Base-by-base conservation (phyloP, 2,797 vertebrate genomes). In the Tangara arthus region DNA sequence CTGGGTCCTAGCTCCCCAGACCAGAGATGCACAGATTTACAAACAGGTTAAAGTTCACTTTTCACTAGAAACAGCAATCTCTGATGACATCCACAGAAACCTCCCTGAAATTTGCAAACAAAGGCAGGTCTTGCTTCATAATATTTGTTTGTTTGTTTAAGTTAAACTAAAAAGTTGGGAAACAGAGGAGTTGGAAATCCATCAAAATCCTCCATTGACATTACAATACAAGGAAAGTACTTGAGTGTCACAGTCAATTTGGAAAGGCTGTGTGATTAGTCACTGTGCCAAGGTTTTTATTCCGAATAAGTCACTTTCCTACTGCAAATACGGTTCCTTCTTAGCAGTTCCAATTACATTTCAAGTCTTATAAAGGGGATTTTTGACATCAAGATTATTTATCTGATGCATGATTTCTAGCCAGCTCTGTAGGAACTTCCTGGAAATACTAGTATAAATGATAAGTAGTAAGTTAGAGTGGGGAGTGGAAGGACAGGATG, bases 131-230 rank as follows among this genome's bases (percentile, higher is more conserved):
- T 69, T 88, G 12, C 30, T 57, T 78, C 2, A 6, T 82, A 14
- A 16, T 69, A 57, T 44, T 71, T 90, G 64, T 91, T 95, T 88
- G 49, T 53, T 91, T 82, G 30, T 92, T 85, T 66, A 89, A 69
- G 39, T 88, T 86, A 83, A 93, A 61, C 47, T 61, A 41, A 68
- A 69, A 16, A 30, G 27, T n/a, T 90, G n/a, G 7, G 37, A 91
- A 90, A 91, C 1, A 81, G 7, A 46, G 34, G 44, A 64, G 23
- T 5, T 87, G 46, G 32, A 92, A 94, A 80, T 87, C 28, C 35
- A 26, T 26, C 34, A n/a, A 84, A 93, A 71, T 71, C 16, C 4
- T 66, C 20, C 50, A 42, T 0, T 75, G 14, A 19, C 9, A 35
- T 35, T 53, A 41, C 18, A 81, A 39, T 9, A 28, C 32, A 42